A percentile compares a stretch with the other conserved stretches of the same genome.
Conservation (phyloP, 1,140 invertebrate species). For the Thalassaphorura encarpata region DNA sequence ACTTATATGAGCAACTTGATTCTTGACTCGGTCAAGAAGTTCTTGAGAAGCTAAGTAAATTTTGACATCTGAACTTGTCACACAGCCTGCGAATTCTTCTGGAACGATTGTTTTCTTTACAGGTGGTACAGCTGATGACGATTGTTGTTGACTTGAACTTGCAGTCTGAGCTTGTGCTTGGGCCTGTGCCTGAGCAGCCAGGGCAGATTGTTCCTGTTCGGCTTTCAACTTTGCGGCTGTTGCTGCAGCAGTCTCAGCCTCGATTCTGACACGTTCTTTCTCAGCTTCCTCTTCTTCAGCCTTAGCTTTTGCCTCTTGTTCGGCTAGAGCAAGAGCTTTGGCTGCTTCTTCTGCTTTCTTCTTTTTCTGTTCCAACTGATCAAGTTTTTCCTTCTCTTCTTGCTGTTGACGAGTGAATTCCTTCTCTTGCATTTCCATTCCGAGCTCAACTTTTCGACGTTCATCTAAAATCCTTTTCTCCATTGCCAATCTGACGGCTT, state of each 20-base stretch:
- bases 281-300: not conserved
- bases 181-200: not conserved
- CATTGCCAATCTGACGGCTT: not conserved
- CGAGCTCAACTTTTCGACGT: not conserved
- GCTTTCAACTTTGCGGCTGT: not conserved
- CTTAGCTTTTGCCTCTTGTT: not conserved
- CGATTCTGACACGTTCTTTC: not conserved
- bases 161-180: not conserved
- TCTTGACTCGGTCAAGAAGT: conserved; percentile 10
- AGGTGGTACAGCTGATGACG: not conserved
- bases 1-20: conserved; percentile 8
- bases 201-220: not conserved
- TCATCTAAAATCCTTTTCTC: no score
- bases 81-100: conserved; percentile 12
- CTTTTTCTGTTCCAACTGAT: conserved; percentile 5
- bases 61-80: conserved; percentile 19
- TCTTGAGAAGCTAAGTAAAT: conserved; percentile 17
- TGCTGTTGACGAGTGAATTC: not conserved
- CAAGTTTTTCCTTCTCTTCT: conserved; percentile 9
- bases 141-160: not conserved
- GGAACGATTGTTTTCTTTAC: conserved; percentile 1
- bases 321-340: not conserved
- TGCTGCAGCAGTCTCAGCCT: conserved; percentile 4
- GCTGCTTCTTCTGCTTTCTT: conserved; percentile 13
- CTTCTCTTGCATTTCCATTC: conserved; percentile 2